Evolutionary conservation across 2,113 vertebrate genomes (phyloP).

Genomic region (Choloepus hoffmanni): DNA sequence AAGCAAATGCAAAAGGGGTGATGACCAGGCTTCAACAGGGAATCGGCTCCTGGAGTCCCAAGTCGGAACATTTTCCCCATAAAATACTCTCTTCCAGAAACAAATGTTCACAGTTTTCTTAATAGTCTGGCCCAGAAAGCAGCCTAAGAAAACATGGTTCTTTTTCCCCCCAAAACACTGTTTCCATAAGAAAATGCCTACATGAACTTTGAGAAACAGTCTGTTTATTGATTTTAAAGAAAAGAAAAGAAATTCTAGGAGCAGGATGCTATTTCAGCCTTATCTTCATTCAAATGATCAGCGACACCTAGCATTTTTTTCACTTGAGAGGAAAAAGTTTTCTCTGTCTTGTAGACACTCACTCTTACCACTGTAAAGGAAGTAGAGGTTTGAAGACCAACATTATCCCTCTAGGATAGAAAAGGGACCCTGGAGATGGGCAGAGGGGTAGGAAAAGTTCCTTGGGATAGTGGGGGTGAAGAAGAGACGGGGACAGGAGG

Average conservation of each 20-base stretch:
- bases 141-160: background rate
- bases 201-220: conserved; percentile 22
- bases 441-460: background rate
- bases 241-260: background rate
- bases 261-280: background rate
- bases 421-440: background rate
- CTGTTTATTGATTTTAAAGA: background rate
- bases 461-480: background rate
- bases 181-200: conserved; percentile 2
- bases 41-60: background rate
- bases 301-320: background rate
- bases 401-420: background rate
- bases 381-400: background rate
- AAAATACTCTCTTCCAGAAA: background rate
- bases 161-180: background rate
- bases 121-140: background rate
- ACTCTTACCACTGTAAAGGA: background rate
- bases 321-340: background rate
- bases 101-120: background rate
- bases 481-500: background rate
- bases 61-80: background rate
- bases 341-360: background rate
- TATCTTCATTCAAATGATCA: conserved; percentile 28
- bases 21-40: background rate
- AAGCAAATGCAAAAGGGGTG: background rate